Evolutionary conservation across 2,888 invertebrate genomes (phyloP), one percentile per base, ranked within the genome.

Genomic region (Pristionchus entomophagus): DNA sequence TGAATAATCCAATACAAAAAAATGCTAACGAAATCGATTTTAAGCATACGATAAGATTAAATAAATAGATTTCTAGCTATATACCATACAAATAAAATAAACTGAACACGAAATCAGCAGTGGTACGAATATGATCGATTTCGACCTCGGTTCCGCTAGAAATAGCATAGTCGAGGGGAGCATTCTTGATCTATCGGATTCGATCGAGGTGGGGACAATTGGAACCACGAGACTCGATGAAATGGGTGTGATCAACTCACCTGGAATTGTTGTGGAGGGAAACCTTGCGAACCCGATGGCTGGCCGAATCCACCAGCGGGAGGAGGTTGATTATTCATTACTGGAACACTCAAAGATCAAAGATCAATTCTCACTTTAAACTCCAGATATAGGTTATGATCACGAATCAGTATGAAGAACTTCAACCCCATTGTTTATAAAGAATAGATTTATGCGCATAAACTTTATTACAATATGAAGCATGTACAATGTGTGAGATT

Each of bases 321-420:
- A 19, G 78, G 78, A 19, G 82, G 82, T n/a, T 56, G 82, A 26
- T 59, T 59, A 59, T 82, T 82, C 82, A 82, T 82, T 80, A 6
- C 80, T 80, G 22, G 6, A 29, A 77, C 19, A 35, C 35, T n/a
- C 59, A 59, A 22, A 56, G 1, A 56, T 56, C 56, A 56, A 59
- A 26, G n/a, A 38, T 38, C n/a, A 35, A 35, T 49, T 22, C 38
- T n/a, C 19, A 38, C 10, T 69, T 38, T 2, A 8, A 22, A 8
- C 6, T n/a, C 0, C 73, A 73, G 73, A 73, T 73, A 73, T 26
- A 8, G 12, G n/a, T 0, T 26, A 8, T 73, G 73, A 73, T n/a
- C 73, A 45, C 32, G 73, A 73, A 73, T 73, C 73, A 73, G 73
- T 73, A 19, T 0, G 26, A 38, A 26, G 73, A n/a, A 38, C 14